Conservation (phyloP, 2,888 invertebrate species). For the Conops quadrifasciatus region DNA sequence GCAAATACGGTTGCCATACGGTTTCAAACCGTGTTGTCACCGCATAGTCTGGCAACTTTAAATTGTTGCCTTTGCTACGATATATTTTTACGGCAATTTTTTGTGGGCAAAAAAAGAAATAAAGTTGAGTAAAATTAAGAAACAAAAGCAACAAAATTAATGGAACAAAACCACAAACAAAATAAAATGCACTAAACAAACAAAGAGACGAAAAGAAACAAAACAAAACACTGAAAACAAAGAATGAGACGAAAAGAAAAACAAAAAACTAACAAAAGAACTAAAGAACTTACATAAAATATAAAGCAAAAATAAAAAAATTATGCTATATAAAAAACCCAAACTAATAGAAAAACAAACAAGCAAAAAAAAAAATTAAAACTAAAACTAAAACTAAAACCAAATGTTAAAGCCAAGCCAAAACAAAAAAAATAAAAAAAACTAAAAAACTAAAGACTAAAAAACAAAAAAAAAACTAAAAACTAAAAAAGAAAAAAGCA, state of each 20-base stretch:
- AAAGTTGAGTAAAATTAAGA: not conserved
- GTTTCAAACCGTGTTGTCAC: no score
- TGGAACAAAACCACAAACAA: not conserved
- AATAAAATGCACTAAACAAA: no score
- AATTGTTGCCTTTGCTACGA: no score
- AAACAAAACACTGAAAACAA: not conserved
- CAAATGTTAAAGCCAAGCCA: not conserved
- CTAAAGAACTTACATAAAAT: no score
- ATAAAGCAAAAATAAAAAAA: no score
- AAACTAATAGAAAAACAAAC: not conserved
- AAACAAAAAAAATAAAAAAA: not conserved
- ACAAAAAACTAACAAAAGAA: not conserved
- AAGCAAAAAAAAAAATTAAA: not conserved
- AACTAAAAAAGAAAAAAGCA: not conserved
- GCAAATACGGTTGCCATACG: no score
- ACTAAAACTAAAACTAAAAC: not conserved
- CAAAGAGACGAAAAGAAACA: not conserved
- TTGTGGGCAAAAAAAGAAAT: no score
- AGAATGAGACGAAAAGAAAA: not conserved
- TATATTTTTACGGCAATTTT: no score
- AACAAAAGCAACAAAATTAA: not conserved
- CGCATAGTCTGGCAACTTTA: no score
- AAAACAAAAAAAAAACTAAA: not conserved
- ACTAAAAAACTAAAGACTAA: not conserved
- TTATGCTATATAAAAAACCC: no score